A percentile compares a stretch with the other conserved stretches of the same genome.
These are phyloP conservation scores for Acrocephalus scirpaceus DNA, from an alignment of 2,797 vertebrate species.

Conservation along the genomic window DNA sequence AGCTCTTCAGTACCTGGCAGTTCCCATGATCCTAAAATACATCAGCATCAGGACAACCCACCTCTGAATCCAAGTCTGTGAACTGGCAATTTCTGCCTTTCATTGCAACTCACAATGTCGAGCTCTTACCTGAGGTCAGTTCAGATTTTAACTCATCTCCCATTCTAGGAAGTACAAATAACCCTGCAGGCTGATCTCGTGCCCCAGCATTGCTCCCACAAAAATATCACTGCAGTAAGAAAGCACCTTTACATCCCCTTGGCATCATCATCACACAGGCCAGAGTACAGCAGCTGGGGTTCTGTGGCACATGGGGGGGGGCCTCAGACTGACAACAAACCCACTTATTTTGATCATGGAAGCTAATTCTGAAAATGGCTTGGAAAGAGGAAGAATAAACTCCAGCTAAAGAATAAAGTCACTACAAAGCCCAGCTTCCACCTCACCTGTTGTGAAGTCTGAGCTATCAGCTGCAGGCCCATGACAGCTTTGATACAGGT, in stretches of 20 bases:
- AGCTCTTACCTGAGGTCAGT: background rate
- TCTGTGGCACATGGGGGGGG: background rate
- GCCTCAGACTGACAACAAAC: background rate
- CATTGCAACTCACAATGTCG: background rate
- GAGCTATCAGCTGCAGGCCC: constrained; percentile 71
- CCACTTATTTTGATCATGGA: background rate
- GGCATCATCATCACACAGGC: background rate
- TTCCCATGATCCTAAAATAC: background rate
- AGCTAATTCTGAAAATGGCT: background rate
- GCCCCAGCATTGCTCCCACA: background rate
- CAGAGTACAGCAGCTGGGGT: background rate
- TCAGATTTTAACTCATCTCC: background rate
- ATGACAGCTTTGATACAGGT: constrained; percentile 72
- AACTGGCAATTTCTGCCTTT: background rate
- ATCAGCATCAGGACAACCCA: background rate
- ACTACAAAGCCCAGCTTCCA: background rate
- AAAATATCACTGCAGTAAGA: background rate
- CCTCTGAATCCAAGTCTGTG: background rate
- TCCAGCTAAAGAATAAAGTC: background rate
- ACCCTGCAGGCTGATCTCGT: background rate
- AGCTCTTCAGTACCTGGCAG: background rate
- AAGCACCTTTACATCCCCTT: fast-evolving
- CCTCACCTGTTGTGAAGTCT: constrained; percentile 55
- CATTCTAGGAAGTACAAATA: background rate
- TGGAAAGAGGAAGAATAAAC: background rate